Conservation (phyloP, 2,113 vertebrate genomes). For the Aegithalos caudatus region DNA sequence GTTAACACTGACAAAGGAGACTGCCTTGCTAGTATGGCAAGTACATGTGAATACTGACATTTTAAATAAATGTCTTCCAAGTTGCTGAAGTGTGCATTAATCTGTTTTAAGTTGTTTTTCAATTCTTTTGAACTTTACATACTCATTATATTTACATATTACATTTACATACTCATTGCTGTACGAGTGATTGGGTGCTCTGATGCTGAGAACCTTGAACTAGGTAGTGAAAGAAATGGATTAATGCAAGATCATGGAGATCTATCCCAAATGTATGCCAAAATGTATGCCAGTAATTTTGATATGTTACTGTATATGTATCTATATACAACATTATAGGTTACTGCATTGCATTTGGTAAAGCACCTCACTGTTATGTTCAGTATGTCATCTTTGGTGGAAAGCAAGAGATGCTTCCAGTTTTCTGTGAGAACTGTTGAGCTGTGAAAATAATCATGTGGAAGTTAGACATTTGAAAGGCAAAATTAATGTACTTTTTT, state of each 20-base stretch:
- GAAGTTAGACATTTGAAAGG: background rate
- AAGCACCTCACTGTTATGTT: background rate
- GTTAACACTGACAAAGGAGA: background rate
- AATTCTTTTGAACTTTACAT: background rate
- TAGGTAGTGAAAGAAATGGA: background rate
- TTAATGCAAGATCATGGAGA: background rate
- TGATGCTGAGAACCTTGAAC: background rate
- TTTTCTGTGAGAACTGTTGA: background rate
- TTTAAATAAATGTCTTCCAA: background rate
- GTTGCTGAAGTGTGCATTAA: background rate
- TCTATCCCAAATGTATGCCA: background rate
- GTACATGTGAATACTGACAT: background rate
- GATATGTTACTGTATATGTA: rapidly evolving
- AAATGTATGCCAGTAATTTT: background rate
- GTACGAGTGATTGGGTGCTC: background rate
- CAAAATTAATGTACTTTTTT: background rate
- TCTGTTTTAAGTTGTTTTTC: background rate
- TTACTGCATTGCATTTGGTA: background rate
- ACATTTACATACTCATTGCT: background rate
- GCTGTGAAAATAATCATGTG: background rate
- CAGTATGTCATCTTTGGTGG: background rate
- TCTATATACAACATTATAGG: background rate
- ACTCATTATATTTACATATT: background rate
- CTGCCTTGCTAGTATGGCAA: background rate
- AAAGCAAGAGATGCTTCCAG: background rate